Conservation (phyloP, 1,140 invertebrate genomes). For the Battus philenor region DNA sequence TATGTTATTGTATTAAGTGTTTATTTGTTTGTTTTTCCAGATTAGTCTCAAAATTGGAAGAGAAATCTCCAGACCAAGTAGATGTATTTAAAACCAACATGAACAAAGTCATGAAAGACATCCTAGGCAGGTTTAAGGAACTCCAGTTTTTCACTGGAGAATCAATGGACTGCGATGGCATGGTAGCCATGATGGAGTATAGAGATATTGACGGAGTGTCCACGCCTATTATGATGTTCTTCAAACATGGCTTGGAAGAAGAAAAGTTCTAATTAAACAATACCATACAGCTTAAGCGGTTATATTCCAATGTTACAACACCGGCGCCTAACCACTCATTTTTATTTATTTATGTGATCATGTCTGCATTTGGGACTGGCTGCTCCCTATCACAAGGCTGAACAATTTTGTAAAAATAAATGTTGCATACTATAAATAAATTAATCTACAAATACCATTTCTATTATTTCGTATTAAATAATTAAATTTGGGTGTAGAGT, state of each 20-base stretch:
- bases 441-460: constrained; percentile 52
- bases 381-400: constrained; percentile 65
- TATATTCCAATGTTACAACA: constrained; percentile 43
- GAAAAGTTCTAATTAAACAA: constrained; percentile 94
- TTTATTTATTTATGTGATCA: constrained; percentile 71
- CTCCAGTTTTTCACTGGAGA: constrained; percentile 96
- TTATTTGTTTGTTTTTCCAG: not conserved
- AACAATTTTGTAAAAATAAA: constrained; percentile 66
- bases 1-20: too few species aligned
- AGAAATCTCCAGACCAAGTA: constrained; percentile 88
- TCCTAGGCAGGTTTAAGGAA: constrained; percentile 93
- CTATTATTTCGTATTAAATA: too few species aligned
- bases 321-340: constrained; percentile 50
- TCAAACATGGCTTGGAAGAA: constrained; percentile 95
- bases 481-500: too few species aligned
- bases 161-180: constrained; percentile 95
- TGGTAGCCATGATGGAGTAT: constrained; percentile 95
- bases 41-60: constrained; percentile 85
- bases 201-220: constrained; percentile 90
- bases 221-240: constrained; percentile 93
- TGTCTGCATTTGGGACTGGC: constrained; percentile 49
- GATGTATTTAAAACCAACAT: constrained; percentile 94
- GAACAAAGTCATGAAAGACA: constrained; percentile 96
- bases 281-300: constrained; percentile 42
- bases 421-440: constrained; percentile 70